Evolutionary conservation across 2,888 invertebrate species (phyloP).

Genomic region (Andrena dorsata): DNA sequence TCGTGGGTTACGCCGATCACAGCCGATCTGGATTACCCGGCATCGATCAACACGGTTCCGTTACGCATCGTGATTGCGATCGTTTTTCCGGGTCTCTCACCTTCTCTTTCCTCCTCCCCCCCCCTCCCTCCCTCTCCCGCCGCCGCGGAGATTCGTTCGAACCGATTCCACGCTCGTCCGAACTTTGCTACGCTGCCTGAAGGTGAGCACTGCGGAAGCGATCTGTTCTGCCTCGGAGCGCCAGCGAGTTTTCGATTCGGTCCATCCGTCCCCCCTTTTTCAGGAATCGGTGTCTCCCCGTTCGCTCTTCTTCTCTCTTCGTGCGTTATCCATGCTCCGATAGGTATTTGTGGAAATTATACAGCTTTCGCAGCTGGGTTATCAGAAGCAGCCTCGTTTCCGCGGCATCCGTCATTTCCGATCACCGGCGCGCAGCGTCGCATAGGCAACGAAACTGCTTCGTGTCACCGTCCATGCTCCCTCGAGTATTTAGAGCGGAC

Average conservation of each 20-base stretch:
- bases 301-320: neutral
- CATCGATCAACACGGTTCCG: conserved; percentile 71
- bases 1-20: conserved; percentile 62
- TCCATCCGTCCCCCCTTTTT: conserved; percentile 15
- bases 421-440: neutral
- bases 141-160: conserved; percentile 54
- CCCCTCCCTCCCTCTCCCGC: neutral
- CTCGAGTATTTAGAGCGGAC: conserved; percentile 15
- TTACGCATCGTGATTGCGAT: conserved; percentile 68
- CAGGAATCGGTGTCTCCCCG: neutral
- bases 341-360: too few species aligned
- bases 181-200: conserved; percentile 74
- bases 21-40: conserved; percentile 55
- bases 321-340: too few species aligned
- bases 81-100: conserved; percentile 76
- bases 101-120: neutral
- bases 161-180: conserved; percentile 59
- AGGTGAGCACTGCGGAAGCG: conserved; percentile 77
- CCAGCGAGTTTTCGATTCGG: conserved; percentile 42
- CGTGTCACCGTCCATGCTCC: neutral
- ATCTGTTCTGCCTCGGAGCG: conserved; percentile 28
- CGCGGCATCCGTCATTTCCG: neutral
- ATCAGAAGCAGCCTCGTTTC: too few species aligned
- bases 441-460: neutral
- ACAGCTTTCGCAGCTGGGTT: too few species aligned